Evolutionary conservation across 2,888 invertebrate genomes (phyloP).

Genomic region (Stenolophus ochropezus): DNA sequence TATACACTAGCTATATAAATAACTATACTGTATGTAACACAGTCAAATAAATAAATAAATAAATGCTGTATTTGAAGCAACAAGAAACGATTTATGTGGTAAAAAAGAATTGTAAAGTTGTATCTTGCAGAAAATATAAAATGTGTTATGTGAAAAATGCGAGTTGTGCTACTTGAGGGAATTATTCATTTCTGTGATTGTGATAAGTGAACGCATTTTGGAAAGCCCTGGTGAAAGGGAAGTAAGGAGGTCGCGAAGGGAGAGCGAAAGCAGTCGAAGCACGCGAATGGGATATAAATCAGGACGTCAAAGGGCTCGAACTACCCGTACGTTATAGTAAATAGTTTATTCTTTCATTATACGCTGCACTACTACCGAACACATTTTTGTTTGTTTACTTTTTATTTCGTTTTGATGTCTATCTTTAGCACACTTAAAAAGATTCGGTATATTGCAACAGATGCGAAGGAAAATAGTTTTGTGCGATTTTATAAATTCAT

Average conservation of each 20-base stretch:
- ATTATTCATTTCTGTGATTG: background rate
- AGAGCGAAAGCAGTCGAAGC: background rate
- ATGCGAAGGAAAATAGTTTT: too few species aligned
- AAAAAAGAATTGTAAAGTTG: background rate
- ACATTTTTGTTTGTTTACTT: background rate
- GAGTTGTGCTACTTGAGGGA: background rate
- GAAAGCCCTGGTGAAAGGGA: background rate
- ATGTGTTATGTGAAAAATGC: background rate
- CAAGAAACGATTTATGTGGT: background rate
- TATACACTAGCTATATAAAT: too few species aligned
- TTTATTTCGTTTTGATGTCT: background rate
- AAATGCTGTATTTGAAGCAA: too few species aligned
- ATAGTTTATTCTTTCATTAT: background rate
- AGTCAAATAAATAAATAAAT: too few species aligned
- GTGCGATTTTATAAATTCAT: too few species aligned
- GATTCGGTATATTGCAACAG: too few species aligned
- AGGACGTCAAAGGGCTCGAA: slow-evolving; percentile 14
- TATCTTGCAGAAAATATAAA: background rate
- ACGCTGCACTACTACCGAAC: background rate
- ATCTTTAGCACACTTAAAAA: background rate
- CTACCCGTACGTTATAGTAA: background rate
- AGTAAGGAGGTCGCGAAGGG: background rate
- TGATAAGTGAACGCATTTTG: background rate
- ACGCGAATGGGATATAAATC: slow-evolving; percentile 26
- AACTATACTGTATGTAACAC: too few species aligned